Evolutionary conservation across 2,113 vertebrate genomes (phyloP).

Genomic region (Sylvietta virens): DNA sequence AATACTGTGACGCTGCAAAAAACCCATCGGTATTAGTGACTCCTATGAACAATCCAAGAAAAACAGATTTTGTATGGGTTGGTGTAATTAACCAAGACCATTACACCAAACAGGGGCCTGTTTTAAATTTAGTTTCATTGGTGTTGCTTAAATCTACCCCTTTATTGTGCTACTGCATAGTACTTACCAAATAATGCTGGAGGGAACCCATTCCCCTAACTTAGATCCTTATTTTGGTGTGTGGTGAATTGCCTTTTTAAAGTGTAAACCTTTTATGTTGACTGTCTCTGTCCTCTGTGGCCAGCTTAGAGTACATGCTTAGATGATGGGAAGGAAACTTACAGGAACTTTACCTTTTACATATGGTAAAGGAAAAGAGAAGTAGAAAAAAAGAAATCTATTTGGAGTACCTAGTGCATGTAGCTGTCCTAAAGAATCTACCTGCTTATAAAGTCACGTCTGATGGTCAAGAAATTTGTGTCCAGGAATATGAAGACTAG

Average conservation of each 20-base stretch:
- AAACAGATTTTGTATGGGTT: not conserved
- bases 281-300: not conserved
- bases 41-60: not conserved
- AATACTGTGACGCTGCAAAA: not conserved
- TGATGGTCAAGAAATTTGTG: not conserved
- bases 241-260: not conserved
- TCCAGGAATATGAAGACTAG: not conserved
- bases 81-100: not conserved
- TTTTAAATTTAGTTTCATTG: not conserved
- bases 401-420: not conserved
- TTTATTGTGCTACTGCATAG: not conserved
- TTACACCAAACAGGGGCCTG: not conserved
- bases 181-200: not conserved
- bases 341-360: not conserved
- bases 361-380: not conserved
- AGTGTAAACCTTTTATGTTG: not conserved
- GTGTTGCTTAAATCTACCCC: not conserved
- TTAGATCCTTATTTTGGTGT: not conserved
- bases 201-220: not conserved
- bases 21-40: not conserved
- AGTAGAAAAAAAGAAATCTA: not conserved
- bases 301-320: not conserved
- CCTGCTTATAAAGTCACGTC: not conserved
- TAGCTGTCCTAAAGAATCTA: not conserved
- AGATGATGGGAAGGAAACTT: not conserved